A percentile compares a stretch with the other conserved stretches of the same genome.
Conservation (phyloP, 2,888 invertebrate species). For the Leptinotarsa haldemani region DNA sequence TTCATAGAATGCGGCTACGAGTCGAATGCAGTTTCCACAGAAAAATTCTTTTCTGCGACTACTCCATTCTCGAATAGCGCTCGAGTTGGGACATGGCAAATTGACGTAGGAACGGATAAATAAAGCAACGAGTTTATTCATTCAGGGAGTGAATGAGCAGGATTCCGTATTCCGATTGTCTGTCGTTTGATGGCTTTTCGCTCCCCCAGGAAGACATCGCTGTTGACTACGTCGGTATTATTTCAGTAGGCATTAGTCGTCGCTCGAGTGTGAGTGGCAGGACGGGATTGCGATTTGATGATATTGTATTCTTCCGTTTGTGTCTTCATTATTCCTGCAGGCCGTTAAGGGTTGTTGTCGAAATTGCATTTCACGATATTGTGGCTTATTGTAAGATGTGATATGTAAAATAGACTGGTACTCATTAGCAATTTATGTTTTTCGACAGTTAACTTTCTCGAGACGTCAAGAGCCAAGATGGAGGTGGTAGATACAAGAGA, state of each 20-base stretch:
- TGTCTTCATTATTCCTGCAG: slow-evolving; percentile 1
- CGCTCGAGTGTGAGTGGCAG: slow-evolving; percentile 6
- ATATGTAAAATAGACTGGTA: no score
- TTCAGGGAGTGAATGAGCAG: slow-evolving; percentile 45
- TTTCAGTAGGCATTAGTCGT: slow-evolving; percentile 20
- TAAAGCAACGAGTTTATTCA: slow-evolving; percentile 44
- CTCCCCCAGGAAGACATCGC: slow-evolving; percentile 20
- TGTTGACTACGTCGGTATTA: slow-evolving; percentile 17
- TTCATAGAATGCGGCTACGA: not conserved
- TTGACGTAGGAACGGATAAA: slow-evolving; percentile 47
- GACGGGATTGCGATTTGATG: slow-evolving; percentile 10
- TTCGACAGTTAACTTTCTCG: no score
- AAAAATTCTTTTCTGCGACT: slow-evolving; percentile 13
- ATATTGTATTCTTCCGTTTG: slow-evolving; percentile 15
- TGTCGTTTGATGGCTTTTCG: slow-evolving; percentile 13
- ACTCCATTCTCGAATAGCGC: not conserved
- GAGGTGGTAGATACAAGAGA: no score
- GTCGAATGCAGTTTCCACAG: slow-evolving; percentile 7
- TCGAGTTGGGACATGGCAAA: slow-evolving; percentile 4
- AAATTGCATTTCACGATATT: no score
- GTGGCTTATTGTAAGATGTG: no score
- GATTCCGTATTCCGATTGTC: slow-evolving; percentile 33
- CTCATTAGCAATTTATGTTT: no score
- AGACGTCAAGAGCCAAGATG: no score
- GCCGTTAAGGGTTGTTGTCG: no score